Conservation (phyloP, 2,113 vertebrate genomes). For the Erythrolamprus reginae region DNA sequence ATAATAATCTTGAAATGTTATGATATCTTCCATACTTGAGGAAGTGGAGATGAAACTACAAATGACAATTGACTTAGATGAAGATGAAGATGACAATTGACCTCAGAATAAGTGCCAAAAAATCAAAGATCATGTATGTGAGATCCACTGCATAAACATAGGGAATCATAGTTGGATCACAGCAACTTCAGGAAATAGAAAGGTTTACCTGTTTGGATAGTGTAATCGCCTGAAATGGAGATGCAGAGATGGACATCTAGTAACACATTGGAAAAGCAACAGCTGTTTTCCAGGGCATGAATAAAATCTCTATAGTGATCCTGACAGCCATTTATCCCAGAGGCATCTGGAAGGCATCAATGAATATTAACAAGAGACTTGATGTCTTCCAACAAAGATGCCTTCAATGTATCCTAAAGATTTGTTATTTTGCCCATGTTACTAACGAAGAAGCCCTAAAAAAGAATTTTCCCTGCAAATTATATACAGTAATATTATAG, state of each 20-base stretch:
- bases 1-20: background rate
- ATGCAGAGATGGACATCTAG: background rate
- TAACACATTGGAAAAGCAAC: background rate
- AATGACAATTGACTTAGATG: background rate
- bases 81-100: background rate
- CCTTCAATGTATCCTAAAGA: background rate
- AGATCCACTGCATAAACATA: background rate
- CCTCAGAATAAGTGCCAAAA: background rate
- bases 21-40: background rate
- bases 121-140: background rate
- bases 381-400: background rate
- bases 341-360: background rate
- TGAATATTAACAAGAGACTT: background rate
- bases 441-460: background rate
- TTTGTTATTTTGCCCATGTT: background rate
- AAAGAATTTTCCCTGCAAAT: background rate
- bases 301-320: background rate
- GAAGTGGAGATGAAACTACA: background rate
- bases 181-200: background rate
- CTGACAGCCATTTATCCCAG: background rate
- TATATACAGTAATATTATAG: background rate
- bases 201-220: background rate
- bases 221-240: background rate
- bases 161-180: background rate
- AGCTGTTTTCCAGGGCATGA: background rate